A percentile compares a stretch with the other conserved stretches of the same genome.
Conservation (phyloP, 2,113 vertebrate genomes). For the Lucifuga dentata region DNA sequence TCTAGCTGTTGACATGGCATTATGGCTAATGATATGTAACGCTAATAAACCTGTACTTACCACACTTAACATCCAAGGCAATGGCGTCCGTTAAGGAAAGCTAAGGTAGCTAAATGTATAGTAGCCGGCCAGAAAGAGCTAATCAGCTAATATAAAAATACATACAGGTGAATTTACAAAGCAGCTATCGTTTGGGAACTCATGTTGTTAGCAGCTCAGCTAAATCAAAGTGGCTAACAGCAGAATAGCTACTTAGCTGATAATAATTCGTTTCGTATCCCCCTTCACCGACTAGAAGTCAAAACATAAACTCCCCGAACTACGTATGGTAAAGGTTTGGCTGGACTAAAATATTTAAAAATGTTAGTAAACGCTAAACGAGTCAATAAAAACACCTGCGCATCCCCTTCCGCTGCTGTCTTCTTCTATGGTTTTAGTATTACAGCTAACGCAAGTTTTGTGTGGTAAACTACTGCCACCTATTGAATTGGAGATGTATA, state of each 20-base stretch:
- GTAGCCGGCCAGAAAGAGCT: background rate
- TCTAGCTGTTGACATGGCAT: background rate
- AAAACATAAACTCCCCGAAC: no score
- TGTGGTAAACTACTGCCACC: conserved; percentile 17
- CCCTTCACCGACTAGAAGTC: no score
- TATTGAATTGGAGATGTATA: background rate
- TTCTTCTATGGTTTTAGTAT: conserved; percentile 40
- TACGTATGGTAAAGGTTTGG: no score
- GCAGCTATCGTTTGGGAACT: conserved; percentile 23
- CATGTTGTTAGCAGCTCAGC: conserved; percentile 46
- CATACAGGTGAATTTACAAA: background rate
- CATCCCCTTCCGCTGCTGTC: conserved; percentile 53
- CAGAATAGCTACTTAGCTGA: background rate
- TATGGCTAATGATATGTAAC: background rate
- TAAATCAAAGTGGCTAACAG: conserved; percentile 57
- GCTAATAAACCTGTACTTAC: conserved; percentile 50
- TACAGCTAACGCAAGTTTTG: background rate
- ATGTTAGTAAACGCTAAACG: conserved; percentile 60
- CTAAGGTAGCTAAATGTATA: conserved; percentile 12
- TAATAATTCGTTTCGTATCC: background rate
- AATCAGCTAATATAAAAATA: background rate
- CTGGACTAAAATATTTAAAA: conserved; percentile 16
- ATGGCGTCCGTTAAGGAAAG: background rate
- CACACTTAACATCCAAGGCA: conserved; percentile 67
- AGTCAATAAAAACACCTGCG: conserved; percentile 65